Base-by-base conservation (phyloP, 2,113 vertebrate species). In the Hippocampus zosterae region DNA sequence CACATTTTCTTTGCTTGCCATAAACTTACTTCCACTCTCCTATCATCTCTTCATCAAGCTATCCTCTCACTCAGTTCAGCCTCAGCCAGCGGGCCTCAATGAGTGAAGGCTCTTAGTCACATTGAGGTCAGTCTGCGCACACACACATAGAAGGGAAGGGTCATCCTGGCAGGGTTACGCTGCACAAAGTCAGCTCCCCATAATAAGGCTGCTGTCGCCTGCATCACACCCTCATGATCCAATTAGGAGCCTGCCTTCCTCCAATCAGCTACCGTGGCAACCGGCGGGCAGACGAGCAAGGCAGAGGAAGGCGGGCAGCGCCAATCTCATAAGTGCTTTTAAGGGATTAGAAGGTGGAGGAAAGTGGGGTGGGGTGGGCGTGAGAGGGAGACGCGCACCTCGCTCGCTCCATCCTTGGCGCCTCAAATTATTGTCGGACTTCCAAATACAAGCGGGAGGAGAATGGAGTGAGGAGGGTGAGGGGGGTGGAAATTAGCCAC, bases 321-420 rank as follows among this genome's bases (percentile, higher is more conserved):
- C 94, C 96, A 99, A 98, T 99, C 96, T 97, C 93, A 92, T 97
- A 98, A 99, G 96, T 98, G 97, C 97, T 97, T 99, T 97, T 98
- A 99, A 95, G 95, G 95, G 96, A 99, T 98, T 99, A 98, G 92
- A 89, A 77, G 77, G 78, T 80, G 94, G 94, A 93, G 93, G 94
- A 93, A 92, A 92, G 92, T 93, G 86, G 80, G 88, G 86, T 92
- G 93, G 93, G 92, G 92, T 92, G 93, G 85, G 42, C 10, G 13
- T 79, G 87, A 86, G 93, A 93, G 93, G 92, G 93, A 81, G 78
- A 80, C 77, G 70, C 72, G 76, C 92, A 93, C 72, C 77, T 66
- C 80, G 57, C 57, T 68, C 56, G 68, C 69, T 77, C 72, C 66
- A 77, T 80, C 75, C 73, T 77, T 79, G 52, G 73, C 65, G 64